A percentile compares a stretch with the other conserved stretches of the same genome.
Evolutionary conservation across 2,797 vertebrate genomes (phyloP).

Genomic region (Neostethus bicornis): DNA sequence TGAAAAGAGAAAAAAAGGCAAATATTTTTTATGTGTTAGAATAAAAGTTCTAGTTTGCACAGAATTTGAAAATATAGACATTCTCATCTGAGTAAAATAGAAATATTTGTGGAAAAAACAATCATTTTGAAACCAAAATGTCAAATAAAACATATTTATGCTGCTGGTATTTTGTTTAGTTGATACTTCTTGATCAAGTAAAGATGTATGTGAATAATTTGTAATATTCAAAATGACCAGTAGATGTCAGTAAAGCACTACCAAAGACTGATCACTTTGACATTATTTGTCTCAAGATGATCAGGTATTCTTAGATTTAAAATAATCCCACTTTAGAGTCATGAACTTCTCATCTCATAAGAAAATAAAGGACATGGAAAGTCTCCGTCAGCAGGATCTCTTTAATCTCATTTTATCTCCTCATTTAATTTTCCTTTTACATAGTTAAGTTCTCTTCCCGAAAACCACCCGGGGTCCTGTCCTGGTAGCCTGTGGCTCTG

Average conservation of each 20-base stretch:
- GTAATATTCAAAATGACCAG: slow-evolving; percentile 43
- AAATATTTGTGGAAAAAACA: not conserved
- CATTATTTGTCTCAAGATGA: not conserved
- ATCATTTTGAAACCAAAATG: not conserved
- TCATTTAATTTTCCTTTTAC: not conserved
- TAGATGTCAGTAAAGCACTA: slow-evolving; percentile 59
- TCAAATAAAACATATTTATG: slow-evolving; percentile 1
- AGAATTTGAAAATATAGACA: not conserved
- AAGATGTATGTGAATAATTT: not conserved
- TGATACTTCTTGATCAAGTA: not conserved
- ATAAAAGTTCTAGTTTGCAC: too few species aligned
- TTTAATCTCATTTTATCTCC: slow-evolving; percentile 2
- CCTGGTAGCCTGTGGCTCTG: slow-evolving; percentile 48
- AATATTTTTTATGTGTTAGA: too few species aligned
- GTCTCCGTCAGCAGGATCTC: not conserved
- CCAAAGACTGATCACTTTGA: not conserved
- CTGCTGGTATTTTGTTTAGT: not conserved
- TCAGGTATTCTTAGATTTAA: not conserved
- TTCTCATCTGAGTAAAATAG: not conserved
- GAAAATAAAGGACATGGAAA: slow-evolving; percentile 1
- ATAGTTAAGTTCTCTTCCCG: slow-evolving; percentile 56
- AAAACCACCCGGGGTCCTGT: slow-evolving; percentile 71
- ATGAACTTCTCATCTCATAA: not conserved
- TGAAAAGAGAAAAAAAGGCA: too few species aligned
- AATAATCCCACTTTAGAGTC: not conserved